These are phyloP conservation scores for Tineola bisselliella DNA, from an alignment of 2,888 invertebrate species.

Conservation along the genomic window DNA sequence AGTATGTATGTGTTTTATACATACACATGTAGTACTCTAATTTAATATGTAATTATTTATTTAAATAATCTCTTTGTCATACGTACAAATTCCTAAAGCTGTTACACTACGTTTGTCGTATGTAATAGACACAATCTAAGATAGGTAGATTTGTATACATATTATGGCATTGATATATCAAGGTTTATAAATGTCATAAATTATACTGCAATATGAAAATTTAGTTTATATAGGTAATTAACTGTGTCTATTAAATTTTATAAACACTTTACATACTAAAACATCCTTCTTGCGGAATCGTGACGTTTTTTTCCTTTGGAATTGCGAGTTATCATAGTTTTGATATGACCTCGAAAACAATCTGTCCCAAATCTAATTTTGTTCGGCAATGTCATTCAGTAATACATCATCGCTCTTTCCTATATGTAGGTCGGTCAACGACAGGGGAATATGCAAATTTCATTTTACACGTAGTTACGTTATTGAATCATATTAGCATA, in stretches of 20 bases:
- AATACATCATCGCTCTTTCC: constrained; percentile 35
- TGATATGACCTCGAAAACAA: constrained; percentile 46
- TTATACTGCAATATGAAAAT: background rate
- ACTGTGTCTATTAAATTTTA: background rate
- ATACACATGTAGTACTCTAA: no score
- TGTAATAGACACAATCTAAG: background rate
- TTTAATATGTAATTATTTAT: no score
- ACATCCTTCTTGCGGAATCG: background rate
- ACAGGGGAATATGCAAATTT: constrained; percentile 24
- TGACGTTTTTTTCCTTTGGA: background rate
- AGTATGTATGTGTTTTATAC: no score
- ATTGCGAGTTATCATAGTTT: constrained; percentile 19
- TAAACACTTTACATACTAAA: background rate
- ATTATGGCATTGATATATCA: background rate
- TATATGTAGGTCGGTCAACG: constrained; percentile 55
- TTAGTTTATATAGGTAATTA: background rate
- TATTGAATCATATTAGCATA: no score
- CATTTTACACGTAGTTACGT: background rate
- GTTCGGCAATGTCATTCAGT: constrained; percentile 39
- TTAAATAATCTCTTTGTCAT: no score
- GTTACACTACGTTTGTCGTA: no score
- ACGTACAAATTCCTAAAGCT: no score
- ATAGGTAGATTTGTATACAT: background rate
- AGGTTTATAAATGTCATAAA: constrained; percentile 1
- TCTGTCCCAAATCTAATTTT: constrained; percentile 44